Evolutionary conservation across 1,140 invertebrate species (phyloP), one percentile per base, ranked within the genome.

Genomic region (Drosophila pallidifrons): DNA sequence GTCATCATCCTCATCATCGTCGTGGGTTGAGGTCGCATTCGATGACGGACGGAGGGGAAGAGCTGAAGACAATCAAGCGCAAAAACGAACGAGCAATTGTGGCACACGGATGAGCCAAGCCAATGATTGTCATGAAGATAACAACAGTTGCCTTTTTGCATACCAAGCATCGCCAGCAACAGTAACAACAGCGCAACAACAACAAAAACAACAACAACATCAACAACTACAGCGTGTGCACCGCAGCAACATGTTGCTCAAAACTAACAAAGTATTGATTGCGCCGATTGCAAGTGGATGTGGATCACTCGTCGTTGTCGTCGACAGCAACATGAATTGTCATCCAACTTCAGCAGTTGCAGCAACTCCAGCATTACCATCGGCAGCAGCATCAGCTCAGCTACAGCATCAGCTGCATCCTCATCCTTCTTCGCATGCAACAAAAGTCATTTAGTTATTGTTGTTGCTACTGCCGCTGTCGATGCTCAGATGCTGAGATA

Each of bases 191-290:
- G 6, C 43, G 20, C 20, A 25, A 20, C 51, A 30, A 25, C 43
- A 55, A 28, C 68, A 30, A 25, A 35, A 55, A 28, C 68, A 58
- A 41, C 63, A 65, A 25, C 68, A 43, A 20, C 51, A 30, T 28
- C 43, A 55, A 28, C 68, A 64, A n/a, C 79, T 45, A 54, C 63
- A 75, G 43, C 78, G 68, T 52, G 20, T 74, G 72, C 76, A 80
- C 76, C 58, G 65, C 79, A 75, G 83, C 83, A 88, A 88, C 83
- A 88, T 88, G 83, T 88, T 88, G 83, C 83, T 88, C 85, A 89
- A 88, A 89, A 85, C 83, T 88, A 88, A 88, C 83, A 88, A 88
- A 88, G 85, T 88, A 88, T 88, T 88, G 83, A 88, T 88, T 88
- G 85, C 83, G 77, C 77, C 85, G 81, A 89, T 88, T 89, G 85